Evolutionary conservation across 2,113 vertebrate genomes (phyloP), one percentile per base, ranked within the genome.

Genomic region (Calyptomena viridis): DNA sequence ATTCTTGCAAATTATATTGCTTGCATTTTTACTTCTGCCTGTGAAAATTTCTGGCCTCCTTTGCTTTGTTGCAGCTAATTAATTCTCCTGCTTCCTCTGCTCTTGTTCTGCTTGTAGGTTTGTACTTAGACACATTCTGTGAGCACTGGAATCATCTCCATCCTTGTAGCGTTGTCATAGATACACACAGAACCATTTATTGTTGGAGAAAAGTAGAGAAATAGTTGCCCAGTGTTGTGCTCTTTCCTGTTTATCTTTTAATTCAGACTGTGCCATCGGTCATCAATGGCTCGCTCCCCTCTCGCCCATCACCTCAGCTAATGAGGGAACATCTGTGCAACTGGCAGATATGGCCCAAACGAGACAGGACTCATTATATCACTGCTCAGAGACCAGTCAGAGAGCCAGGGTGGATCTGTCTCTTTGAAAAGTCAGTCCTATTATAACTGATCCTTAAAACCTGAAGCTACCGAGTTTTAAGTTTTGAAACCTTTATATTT

Each of bases 221-320:
- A 94, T 10, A 95, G 69, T 56, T 72, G 60, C 24, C 87, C 73
- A 89, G 56, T 96, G 94, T 95, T 93, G 73, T 60, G 11, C 77
- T 87, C 15, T 56, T 97, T 97, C 95, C 89, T 91, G 89, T 89
- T 95, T 89, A 56, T 84, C 56, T 72, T 84, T 84, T 40, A 25
- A 75, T 87, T 84, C 64, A 79, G 35, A 22, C 35, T 62, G 47
- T 71, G 77, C 60, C 67, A 27, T 8, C 2, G 4, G 37, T n/a
- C 69, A 39, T 35, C 69, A 67, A 3, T 68, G 58, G 35, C 71
- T 84, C 1, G 0, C 18, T 94, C 62, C 69, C 46, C 44, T 76
- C 58, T 33, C 23, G 4, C 30, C 55, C 12, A 5, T 90, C 40
- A 46, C 50, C 68, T 81, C 92, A 87, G 84, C 42, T 87, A 75